Conservation (phyloP, 2,797 vertebrate genomes). For the Sebastes paucispinis region DNA sequence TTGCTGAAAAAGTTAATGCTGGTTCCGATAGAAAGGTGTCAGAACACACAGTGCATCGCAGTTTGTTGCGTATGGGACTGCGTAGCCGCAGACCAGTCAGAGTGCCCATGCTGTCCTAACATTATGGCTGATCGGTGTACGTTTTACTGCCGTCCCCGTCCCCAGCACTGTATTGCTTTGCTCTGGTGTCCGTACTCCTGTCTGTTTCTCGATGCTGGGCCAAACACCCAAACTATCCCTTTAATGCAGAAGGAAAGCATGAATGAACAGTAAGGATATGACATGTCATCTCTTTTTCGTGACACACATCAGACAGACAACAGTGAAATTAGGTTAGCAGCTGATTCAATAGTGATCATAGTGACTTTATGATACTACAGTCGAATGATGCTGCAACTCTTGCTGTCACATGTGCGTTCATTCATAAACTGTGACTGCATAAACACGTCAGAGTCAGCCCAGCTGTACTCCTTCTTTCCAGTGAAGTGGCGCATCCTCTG, state of each 20-base stretch:
- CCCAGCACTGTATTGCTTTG: too few relatives aligned
- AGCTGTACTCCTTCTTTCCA: background rate
- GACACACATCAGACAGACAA: background rate
- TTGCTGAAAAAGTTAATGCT: too few relatives aligned
- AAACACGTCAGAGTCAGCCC: background rate
- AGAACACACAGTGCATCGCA: too few relatives aligned
- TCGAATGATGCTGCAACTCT: background rate
- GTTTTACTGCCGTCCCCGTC: rapidly evolving
- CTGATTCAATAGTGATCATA: background rate
- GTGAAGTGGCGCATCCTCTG: conserved; percentile 6
- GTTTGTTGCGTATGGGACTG: too few relatives aligned
- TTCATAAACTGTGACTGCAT: background rate
- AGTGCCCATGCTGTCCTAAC: too few relatives aligned
- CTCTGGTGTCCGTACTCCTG: too few relatives aligned
- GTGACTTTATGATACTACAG: background rate
- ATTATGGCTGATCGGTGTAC: too few relatives aligned
- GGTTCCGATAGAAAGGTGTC: too few relatives aligned
- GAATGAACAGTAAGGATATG: background rate
- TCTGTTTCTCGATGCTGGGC: too few relatives aligned
- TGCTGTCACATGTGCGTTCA: background rate
- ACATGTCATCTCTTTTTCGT: background rate
- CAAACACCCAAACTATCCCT: too few relatives aligned
- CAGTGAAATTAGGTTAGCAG: background rate
- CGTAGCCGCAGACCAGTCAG: too few relatives aligned
- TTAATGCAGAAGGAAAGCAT: too few relatives aligned